phyloP scores from a whole-genome alignment of 2,113 vertebrate species.

The Mormoops blainvillei region DNA sequence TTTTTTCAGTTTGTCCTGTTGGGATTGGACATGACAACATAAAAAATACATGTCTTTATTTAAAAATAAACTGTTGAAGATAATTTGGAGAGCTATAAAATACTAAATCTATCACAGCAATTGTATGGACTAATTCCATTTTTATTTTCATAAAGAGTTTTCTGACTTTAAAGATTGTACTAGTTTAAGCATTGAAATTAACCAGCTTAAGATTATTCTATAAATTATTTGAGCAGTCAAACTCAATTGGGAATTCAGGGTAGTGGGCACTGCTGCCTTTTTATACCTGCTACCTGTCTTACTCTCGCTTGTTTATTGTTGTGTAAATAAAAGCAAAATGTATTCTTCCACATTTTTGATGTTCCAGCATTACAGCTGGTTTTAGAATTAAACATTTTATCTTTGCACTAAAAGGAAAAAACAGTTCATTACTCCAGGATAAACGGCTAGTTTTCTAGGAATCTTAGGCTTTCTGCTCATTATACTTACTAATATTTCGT shows the following conservation, averaged over 20 bases:
- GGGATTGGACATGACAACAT: background rate
- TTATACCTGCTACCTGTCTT: fast-evolving
- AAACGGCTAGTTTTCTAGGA: background rate
- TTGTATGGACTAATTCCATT: background rate
- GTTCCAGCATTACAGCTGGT: background rate
- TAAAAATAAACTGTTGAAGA: background rate
- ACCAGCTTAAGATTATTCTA: background rate
- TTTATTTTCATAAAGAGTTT: background rate
- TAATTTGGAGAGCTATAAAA: background rate
- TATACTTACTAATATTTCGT: background rate
- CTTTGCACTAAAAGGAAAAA: background rate
- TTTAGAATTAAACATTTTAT: background rate
- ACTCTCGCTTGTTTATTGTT: background rate
- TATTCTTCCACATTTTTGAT: background rate
- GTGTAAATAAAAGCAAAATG: background rate
- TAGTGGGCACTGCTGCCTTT: fast-evolving
- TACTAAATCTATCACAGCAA: background rate
- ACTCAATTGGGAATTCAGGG: background rate
- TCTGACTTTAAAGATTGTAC: background rate
- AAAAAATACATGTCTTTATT: background rate
- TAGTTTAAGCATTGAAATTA: background rate
- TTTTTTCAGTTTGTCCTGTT: background rate
- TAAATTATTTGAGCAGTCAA: background rate
- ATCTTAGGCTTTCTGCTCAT: background rate
- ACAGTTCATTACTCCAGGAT: background rate